Conservation (phyloP, 2,888 invertebrate genomes). For the Plagodis dolabraria region DNA sequence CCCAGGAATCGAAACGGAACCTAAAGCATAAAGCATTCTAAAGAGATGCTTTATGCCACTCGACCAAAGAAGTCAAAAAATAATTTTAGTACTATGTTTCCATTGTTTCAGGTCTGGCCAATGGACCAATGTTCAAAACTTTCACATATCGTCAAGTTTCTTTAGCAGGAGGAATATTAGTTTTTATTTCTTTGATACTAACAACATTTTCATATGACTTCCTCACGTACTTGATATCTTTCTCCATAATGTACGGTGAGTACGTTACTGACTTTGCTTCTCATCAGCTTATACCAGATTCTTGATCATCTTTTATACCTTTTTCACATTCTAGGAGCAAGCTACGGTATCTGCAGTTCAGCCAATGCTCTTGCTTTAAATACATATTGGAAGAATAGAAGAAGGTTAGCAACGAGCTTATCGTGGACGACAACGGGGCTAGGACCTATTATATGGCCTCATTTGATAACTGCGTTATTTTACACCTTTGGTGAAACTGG, state of each 20-base stretch:
- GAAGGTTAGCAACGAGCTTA: conserved; percentile 89
- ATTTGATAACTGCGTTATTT: conserved; percentile 87
- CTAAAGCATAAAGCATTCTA: no score
- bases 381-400: conserved; percentile 89
- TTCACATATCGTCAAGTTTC: conserved; percentile 89
- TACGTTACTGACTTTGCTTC: neutral
- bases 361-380: conserved; percentile 89
- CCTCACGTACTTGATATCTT: conserved; percentile 85
- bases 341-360: conserved; percentile 87
- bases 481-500: conserved; percentile 87
- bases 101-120: conserved; percentile 85
- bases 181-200: conserved; percentile 84
- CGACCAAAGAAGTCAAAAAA: no score
- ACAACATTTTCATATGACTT: conserved; percentile 87
- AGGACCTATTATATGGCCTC: conserved; percentile 90
- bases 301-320: no score
- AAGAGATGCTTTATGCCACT: no score
- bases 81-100: conserved; percentile 1
- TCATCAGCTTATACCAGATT: no score
- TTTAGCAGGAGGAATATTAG: conserved; percentile 84
- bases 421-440: conserved; percentile 90
- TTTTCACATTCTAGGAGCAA: conserved; percentile 74
- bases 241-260: conserved; percentile 89
- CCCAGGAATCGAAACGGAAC: no score
- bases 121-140: conserved; percentile 88